phyloP scores from a whole-genome alignment of 30 jellyfish, hydroid and myxozoan species.

The Hydra vulgaris region DNA sequence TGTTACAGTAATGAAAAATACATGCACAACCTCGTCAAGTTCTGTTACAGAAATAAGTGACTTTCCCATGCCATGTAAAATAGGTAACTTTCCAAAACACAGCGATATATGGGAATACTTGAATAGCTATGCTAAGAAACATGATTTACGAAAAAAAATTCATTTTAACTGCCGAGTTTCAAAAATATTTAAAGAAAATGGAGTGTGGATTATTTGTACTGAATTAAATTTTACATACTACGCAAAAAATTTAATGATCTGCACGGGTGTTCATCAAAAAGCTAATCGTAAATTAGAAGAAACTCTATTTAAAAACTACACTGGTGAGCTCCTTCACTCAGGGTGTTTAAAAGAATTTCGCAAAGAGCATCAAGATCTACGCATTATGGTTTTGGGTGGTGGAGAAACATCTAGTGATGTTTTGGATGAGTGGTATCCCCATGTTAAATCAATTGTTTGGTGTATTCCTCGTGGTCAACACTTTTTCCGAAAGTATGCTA shows the following conservation, averaged over 20 bases:
- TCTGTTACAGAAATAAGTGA: constrained; percentile 88
- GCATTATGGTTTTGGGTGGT: constrained; percentile 64
- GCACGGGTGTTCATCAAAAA: constrained; percentile 76
- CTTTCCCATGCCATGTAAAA: constrained; percentile 71
- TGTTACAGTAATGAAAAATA: constrained; percentile 65
- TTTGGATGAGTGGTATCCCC: constrained; percentile 53
- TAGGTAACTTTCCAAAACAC: constrained; percentile 84
- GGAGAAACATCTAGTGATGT: constrained; percentile 92
- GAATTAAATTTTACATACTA: constrained; percentile 19
- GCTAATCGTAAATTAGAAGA: constrained; percentile 35
- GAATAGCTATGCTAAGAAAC: constrained; percentile 31
- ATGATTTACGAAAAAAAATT: constrained; percentile 31
- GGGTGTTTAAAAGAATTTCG: constrained; percentile 54
- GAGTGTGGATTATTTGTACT: constrained; percentile 42
- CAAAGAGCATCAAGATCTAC: constrained; percentile 36
- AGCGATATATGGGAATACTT: constrained; percentile 42
- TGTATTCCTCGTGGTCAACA: constrained; percentile 92
- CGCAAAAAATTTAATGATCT: constrained; percentile 56
- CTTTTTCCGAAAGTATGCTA: constrained; percentile 65
- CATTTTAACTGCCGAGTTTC: constrained; percentile 46
- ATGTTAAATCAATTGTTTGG: constrained; percentile 51
- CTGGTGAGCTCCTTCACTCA: constrained; percentile 59
- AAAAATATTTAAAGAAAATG: constrained; percentile 17
- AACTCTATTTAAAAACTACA: constrained; percentile 28
- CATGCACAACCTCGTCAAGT: constrained; percentile 65